A percentile compares a stretch with the other conserved stretches of the same genome.
Conservation (phyloP, 1,140 invertebrate species). For the Penaeus indicus region DNA sequence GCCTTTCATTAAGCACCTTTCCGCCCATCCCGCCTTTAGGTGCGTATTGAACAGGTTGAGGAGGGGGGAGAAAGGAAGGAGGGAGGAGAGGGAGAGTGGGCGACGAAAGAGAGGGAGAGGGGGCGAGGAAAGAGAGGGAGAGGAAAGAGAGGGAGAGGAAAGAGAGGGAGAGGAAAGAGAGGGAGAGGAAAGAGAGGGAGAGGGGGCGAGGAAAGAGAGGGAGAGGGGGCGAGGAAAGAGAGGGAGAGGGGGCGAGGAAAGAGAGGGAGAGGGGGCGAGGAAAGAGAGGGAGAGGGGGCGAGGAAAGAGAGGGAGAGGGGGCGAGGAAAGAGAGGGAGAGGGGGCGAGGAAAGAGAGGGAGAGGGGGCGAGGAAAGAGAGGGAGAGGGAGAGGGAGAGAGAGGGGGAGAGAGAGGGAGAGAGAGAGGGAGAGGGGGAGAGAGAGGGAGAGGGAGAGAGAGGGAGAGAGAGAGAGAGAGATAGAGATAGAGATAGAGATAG, state of each 20-base stretch:
- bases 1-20: too few species aligned
- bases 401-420: neutral
- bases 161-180: too few species aligned
- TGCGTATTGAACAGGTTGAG: too few species aligned
- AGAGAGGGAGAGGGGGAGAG: neutral
- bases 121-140: too few species aligned
- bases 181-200: too few species aligned
- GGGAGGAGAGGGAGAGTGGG: neutral
- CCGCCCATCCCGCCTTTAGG: too few species aligned
- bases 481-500: neutral
- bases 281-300: neutral
- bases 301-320: neutral
- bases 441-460: neutral
- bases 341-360: neutral
- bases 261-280: neutral
- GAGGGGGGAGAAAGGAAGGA: neutral
- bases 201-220: neutral
- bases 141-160: neutral
- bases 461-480: neutral
- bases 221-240: neutral
- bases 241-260: neutral
- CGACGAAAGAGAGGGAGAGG: neutral
- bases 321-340: neutral
- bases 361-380: neutral
- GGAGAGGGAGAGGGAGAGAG: neutral